Percentiles rank a stretch among this genome's conserved stretches.
Conservation (phyloP, 2,113 vertebrate genomes). For the Eleginops maclovinus region DNA sequence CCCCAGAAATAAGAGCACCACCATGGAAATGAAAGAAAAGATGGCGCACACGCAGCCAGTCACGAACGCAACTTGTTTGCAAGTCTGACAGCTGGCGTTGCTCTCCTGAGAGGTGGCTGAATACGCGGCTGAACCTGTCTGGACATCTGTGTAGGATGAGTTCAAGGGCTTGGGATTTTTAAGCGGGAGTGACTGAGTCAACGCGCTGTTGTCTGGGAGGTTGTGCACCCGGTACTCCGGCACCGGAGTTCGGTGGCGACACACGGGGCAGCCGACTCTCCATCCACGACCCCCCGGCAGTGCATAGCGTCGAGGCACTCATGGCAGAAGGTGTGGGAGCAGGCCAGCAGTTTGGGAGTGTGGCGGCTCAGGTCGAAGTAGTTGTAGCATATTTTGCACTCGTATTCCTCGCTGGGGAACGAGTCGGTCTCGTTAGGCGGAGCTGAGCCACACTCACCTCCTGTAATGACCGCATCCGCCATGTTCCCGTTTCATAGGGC, state of each 20-base stretch:
- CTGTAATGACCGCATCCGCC: slow-evolving; percentile 76
- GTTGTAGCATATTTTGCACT: slow-evolving; percentile 90
- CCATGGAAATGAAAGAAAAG: slow-evolving; percentile 45
- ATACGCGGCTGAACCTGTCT: slow-evolving; percentile 35
- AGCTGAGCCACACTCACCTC: background rate
- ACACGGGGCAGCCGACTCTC: slow-evolving; percentile 85
- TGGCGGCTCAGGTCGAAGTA: slow-evolving; percentile 85
- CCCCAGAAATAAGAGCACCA: slow-evolving; percentile 51
- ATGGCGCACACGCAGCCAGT: slow-evolving; percentile 86
- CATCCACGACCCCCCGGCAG: slow-evolving; percentile 69
- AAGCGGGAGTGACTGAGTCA: slow-evolving; percentile 75
- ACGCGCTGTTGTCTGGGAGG: slow-evolving; percentile 84
- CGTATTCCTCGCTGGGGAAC: slow-evolving; percentile 80
- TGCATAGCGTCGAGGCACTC: slow-evolving; percentile 85
- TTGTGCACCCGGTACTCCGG: slow-evolving; percentile 81
- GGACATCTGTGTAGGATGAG: background rate
- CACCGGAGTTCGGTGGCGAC: slow-evolving; percentile 86
- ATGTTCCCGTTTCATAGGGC: slow-evolving; percentile 61
- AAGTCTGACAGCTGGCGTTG: slow-evolving; percentile 82
- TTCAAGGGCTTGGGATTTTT: slow-evolving; percentile 52
- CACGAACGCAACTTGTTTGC: slow-evolving; percentile 83
- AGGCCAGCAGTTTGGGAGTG: slow-evolving; percentile 84
- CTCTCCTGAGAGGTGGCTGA: slow-evolving; percentile 20
- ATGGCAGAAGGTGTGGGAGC: slow-evolving; percentile 88
- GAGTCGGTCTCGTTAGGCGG: background rate